Evolutionary conservation across 2,888 invertebrate genomes (phyloP).

Genomic region (Apodemia duryi): DNA sequence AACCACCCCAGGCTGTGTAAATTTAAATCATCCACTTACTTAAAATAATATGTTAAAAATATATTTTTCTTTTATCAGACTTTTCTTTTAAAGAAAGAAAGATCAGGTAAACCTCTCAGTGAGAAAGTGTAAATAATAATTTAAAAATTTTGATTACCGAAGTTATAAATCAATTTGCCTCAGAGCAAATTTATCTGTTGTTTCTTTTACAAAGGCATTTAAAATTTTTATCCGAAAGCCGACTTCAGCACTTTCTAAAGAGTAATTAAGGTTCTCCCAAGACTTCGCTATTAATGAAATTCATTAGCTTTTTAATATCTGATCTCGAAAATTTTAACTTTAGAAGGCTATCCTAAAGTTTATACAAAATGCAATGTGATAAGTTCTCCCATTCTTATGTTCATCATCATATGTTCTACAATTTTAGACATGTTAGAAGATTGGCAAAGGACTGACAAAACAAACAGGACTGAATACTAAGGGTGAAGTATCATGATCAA

Average conservation of each 20-base stretch:
- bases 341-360: neutral
- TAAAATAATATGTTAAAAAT: no score
- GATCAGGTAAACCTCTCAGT: no score
- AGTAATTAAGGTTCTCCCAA: constrained; percentile 7
- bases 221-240: neutral
- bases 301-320: constrained; percentile 4
- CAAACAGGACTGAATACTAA: neutral
- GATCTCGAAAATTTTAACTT: neutral
- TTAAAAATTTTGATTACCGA: constrained; percentile 1
- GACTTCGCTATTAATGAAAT: neutral
- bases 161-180: neutral
- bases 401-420: neutral
- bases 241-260: constrained; percentile 2
- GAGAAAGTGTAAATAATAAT: neutral
- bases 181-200: constrained; percentile 8
- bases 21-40: no score
- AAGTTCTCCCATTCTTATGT: neutral
- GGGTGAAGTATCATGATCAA: neutral
- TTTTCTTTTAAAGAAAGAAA: no score
- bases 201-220: constrained; percentile 4
- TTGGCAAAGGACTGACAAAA: no score
- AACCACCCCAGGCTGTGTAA: no score
- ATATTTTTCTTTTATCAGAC: no score
- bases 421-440: neutral
- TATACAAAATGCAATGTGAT: neutral